Evolutionary conservation across 2,888 invertebrate genomes (phyloP).

Genomic region (Dolichopus griseipennis): DNA sequence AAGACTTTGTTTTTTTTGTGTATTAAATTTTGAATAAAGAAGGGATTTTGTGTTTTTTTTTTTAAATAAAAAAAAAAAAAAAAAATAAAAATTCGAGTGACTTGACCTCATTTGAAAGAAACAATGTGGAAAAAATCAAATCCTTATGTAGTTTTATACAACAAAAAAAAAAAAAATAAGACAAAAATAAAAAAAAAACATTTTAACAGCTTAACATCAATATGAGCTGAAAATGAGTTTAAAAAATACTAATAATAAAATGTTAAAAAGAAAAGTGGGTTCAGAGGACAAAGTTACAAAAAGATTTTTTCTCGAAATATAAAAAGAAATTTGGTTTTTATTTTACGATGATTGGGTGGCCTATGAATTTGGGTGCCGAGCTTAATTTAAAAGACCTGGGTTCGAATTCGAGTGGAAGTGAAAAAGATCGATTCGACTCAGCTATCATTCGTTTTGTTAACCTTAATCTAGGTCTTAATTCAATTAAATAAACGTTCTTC

Average conservation of each 20-base stretch:
- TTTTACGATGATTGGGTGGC: too few relatives aligned
- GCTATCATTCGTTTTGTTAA: too few relatives aligned
- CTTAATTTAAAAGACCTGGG: too few relatives aligned
- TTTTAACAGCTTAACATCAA: constrained; percentile 2
- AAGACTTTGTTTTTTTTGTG: not conserved
- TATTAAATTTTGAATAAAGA: constrained; percentile 3
- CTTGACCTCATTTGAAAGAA: constrained; percentile 1
- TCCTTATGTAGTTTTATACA: not conserved
- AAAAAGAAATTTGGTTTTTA: too few relatives aligned
- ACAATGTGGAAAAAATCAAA: not conserved
- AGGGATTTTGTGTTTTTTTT: not conserved
- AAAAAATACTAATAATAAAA: not conserved
- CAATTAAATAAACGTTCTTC: too few relatives aligned
- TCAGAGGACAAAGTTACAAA: too few relatives aligned
- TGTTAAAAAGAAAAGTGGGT: not conserved
- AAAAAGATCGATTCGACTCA: too few relatives aligned
- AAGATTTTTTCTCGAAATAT: too few relatives aligned
- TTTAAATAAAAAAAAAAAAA: not conserved
- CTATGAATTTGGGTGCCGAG: too few relatives aligned
- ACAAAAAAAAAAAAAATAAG: too few relatives aligned
- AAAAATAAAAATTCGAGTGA: not conserved
- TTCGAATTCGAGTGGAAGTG: too few relatives aligned
- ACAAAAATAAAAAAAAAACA: not conserved
- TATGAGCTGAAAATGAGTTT: not conserved
- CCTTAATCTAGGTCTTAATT: too few relatives aligned